phyloP scores from a whole-genome alignment of 2,797 vertebrate species.

The Bradypodion pumilum region DNA sequence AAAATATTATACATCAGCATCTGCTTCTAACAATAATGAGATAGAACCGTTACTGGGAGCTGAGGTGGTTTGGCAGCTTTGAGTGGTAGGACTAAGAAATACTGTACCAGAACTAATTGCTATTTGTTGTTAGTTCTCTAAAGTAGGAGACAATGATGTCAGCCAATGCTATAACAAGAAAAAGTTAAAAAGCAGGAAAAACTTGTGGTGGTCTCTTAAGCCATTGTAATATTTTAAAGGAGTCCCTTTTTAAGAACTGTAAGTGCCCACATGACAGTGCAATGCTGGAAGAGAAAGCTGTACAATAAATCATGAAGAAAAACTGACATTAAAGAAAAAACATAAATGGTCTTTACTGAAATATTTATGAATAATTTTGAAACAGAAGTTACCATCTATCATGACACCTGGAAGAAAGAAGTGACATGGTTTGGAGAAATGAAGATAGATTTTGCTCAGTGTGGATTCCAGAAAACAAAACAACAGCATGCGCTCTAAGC shows the following conservation, averaged over 20 bases:
- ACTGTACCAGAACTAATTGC: background rate
- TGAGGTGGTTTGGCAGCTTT: background rate
- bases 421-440: constrained; percentile 18
- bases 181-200: background rate
- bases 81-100: background rate
- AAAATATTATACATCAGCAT: too few relatives aligned
- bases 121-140: background rate
- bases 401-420: constrained; percentile 29
- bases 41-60: background rate
- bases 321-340: constrained; percentile 43
- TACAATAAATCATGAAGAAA: constrained; percentile 40
- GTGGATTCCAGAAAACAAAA: background rate
- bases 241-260: constrained; percentile 31
- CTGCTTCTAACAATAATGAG: background rate
- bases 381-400: constrained; percentile 30
- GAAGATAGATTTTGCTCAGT: constrained; percentile 22
- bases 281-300: background rate
- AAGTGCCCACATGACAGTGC: constrained; percentile 25
- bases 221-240: constrained; percentile 36
- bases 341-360: constrained; percentile 39
- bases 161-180: background rate
- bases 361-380: constrained; percentile 54
- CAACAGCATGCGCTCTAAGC: constrained; percentile 8
- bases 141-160: background rate
- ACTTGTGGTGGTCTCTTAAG: background rate